Conservation (phyloP, 2,888 invertebrate genomes). For the Drosophila anceps region DNA sequence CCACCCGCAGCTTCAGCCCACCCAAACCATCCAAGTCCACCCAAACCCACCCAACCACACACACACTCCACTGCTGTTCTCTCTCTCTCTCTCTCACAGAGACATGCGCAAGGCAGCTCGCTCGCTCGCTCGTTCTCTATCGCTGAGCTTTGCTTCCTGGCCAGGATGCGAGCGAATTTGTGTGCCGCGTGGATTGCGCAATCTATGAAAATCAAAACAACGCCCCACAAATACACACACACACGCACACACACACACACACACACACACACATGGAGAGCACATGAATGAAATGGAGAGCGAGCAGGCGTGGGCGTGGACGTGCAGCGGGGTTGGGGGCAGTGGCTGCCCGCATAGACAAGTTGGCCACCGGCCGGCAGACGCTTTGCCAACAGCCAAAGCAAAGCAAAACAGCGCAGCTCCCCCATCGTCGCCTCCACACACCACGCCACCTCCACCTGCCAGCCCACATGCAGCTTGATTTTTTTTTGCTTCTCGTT, state of each 20-base stretch:
- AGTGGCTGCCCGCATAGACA: conserved; percentile 41
- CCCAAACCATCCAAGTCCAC: conserved; percentile 7
- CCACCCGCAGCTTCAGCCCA: conserved; percentile 13
- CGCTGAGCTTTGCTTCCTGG: conserved; percentile 49
- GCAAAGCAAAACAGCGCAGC: background rate
- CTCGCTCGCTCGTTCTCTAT: conserved; percentile 1
- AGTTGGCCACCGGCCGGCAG: conserved; percentile 74
- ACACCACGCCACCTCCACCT: background rate
- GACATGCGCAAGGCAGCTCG: background rate
- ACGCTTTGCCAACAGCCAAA: background rate
- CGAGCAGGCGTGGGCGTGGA: background rate
- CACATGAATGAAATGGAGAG: conserved; percentile 32
- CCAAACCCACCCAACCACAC: conserved; percentile 1
- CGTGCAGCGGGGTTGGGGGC: background rate
- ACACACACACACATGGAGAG: conserved; percentile 21
- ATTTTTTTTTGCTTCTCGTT: background rate
- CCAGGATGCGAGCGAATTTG: conserved; percentile 36
- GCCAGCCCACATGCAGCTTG: background rate
- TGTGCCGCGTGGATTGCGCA: conserved; percentile 68
- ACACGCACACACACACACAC: conserved; percentile 37
- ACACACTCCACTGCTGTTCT: conserved; percentile 2
- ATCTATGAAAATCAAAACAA: conserved; percentile 80
- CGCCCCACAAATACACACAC: conserved; percentile 73
- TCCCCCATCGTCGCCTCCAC: too few relatives aligned
- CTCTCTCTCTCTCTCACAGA: background rate